Evolutionary conservation across 1,140 invertebrate genomes (phyloP).

Genomic region (Cotesia vestalis): DNA sequence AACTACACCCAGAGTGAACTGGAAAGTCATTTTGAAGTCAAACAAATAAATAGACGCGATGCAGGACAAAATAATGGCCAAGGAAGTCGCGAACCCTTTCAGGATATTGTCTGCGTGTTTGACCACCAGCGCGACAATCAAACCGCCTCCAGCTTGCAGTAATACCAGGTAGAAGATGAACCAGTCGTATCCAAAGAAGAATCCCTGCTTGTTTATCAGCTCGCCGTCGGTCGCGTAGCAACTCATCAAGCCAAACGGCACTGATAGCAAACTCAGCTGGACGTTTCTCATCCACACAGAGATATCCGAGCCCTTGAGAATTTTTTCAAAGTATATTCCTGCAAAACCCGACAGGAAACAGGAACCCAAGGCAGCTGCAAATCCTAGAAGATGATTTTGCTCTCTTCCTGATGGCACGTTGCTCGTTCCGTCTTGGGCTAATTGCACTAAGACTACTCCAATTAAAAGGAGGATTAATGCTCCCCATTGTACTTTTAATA

Average conservation of each 20-base stretch:
- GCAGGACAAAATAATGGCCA: slow-evolving; percentile 96
- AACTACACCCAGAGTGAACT: slow-evolving; percentile 87
- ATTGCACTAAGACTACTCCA: slow-evolving; percentile 91
- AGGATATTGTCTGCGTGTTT: slow-evolving; percentile 98
- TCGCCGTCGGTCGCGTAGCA: slow-evolving; percentile 71
- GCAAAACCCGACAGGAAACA: slow-evolving; percentile 97
- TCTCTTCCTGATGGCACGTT: slow-evolving; percentile 58
- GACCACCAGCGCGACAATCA: slow-evolving; percentile 93
- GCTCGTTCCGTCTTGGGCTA: slow-evolving; percentile 63
- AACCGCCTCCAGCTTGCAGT: slow-evolving; percentile 87
- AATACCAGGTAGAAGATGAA: slow-evolving; percentile 88
- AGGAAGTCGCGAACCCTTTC: slow-evolving; percentile 94
- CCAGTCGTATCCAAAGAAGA: slow-evolving; percentile 82
- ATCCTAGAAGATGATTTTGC: slow-evolving; percentile 85
- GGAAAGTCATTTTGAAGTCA: slow-evolving; percentile 84
- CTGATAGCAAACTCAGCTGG: slow-evolving; percentile 82
- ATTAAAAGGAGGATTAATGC: slow-evolving; percentile 84
- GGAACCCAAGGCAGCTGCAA: slow-evolving; percentile 87
- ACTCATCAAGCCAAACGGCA: slow-evolving; percentile 82
- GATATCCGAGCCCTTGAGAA: slow-evolving; percentile 94
- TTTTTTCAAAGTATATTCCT: slow-evolving; percentile 99
- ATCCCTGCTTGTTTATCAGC: slow-evolving; percentile 69
- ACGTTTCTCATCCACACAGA: slow-evolving; percentile 98
- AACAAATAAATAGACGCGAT: slow-evolving; percentile 94
- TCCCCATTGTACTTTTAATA: slow-evolving; percentile 87